Base-by-base conservation (phyloP, 2,797 vertebrate species). In the Acanthopagrus latus region DNA sequence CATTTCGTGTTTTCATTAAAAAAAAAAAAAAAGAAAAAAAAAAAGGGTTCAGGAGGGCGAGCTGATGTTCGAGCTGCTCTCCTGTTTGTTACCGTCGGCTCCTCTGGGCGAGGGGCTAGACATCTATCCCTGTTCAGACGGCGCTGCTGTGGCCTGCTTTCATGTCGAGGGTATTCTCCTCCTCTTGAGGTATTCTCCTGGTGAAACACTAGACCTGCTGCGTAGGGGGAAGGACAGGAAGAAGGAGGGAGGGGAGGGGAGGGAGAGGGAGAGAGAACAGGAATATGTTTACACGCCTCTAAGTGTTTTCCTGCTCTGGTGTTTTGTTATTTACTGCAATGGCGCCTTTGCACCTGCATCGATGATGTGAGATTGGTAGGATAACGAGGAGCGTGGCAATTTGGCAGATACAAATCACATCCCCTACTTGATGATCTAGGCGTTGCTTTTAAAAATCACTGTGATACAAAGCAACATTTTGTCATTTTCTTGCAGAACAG, bases 91-190 rank as follows among this genome's bases (percentile, higher is more conserved):
- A 65, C 75, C 56, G 73, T 66, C n/a, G 64, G 29, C 60, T 76
- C 50, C 47, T 63, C 55, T 59, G 47, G 58, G 27, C 20, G 41
- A 64, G 7, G 63, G 58, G 64, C 50, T n/a, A 41, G 64, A 51
- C 72, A 78, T 90, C 87, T 75, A 74, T 86, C n/a, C 27, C 69
- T 80, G 84, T 69, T 71, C 63, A 64, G 79, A 84, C 75, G 73
- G 66, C 71, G 78, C 67, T 52, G 56, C 72, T 76, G 52, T 70
- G 82, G 84, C 82, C 85, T 73, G 71, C 75, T 86, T 87, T 84
- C 76, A 82, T 84, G 82, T 81, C 62, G 56, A 89, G 76, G 59
- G 74, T 87, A 71, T 85, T 72, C 59, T 83, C 56, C 71, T 88
- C 33, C 16, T 77, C 76, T 71, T 69, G 67, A 91, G 80, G 68